Percentiles rank a stretch among this genome's conserved stretches.
Conservation (phyloP, 2,113 vertebrate genomes). For the Notothenia coriiceps region DNA sequence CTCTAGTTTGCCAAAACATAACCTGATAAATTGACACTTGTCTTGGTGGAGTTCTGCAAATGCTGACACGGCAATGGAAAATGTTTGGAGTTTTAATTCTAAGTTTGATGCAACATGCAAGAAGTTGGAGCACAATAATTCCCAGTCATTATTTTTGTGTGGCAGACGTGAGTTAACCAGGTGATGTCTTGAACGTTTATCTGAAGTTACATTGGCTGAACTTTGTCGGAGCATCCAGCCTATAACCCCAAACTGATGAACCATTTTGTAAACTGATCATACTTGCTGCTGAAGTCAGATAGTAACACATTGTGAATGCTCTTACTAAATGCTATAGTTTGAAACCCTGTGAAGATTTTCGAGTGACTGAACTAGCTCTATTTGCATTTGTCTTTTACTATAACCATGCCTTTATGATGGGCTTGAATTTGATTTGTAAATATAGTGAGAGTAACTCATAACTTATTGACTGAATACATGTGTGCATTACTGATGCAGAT, state of each 20-base stretch:
- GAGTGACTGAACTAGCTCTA: slow-evolving; percentile 46
- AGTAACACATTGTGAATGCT: slow-evolving; percentile 12
- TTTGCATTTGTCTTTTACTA: slow-evolving; percentile 49
- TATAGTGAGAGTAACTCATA: slow-evolving; percentile 59
- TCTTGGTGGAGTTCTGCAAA: background rate
- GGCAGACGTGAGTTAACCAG: background rate
- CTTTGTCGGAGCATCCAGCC: slow-evolving; percentile 9
- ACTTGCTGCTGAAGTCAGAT: slow-evolving; percentile 6
- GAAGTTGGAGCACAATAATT: slow-evolving; percentile 18
- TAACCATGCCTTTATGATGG: slow-evolving; percentile 24
- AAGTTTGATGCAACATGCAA: slow-evolving; percentile 1
- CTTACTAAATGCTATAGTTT: slow-evolving; percentile 21
- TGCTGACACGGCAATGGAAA: background rate
- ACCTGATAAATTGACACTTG: slow-evolving; percentile 2
- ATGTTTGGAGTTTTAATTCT: background rate
- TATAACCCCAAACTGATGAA: slow-evolving; percentile 3
- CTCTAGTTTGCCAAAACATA: slow-evolving; percentile 24
- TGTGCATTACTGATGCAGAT: slow-evolving; percentile 42
- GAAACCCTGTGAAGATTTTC: slow-evolving; percentile 33
- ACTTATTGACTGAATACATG: slow-evolving; percentile 66
- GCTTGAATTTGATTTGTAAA: slow-evolving; percentile 63
- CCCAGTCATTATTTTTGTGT: slow-evolving; percentile 13
- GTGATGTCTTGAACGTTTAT: slow-evolving; percentile 8
- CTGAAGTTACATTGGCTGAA: slow-evolving; percentile 2
- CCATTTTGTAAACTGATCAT: slow-evolving; percentile 26